Base-by-base conservation (phyloP, 2,113 vertebrate genomes). In the Climacteris rufus region DNA sequence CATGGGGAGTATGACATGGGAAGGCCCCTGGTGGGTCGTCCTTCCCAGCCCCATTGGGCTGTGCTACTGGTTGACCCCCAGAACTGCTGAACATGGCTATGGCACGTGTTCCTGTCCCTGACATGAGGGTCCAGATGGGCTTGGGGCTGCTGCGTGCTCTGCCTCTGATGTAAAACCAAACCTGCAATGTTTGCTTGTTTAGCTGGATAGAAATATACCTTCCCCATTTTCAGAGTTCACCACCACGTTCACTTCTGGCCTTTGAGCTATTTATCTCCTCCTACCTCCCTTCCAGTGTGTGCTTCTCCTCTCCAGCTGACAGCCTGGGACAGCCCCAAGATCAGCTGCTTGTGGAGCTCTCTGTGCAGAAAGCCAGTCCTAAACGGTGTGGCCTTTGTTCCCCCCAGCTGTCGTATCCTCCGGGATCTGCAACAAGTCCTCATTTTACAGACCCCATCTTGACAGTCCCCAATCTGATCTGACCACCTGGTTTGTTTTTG, bases 401-500 rank as follows among this genome's bases (percentile, higher is more conserved):
- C n/a, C 87, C 88, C 23, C 96, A 96, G 93, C 96, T 96, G 96
- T 94, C 86, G 8, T 27, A 81, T 93, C 94, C 83, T 90, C 64
- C 13, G 1, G 87, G 90, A 93, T 95, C 95, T 33, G 94, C 93
- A 96, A 94, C 96, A 96, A 95, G 96, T 94, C 93, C 95, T 94
- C 16, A 1, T 89, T 91, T 84, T 95, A 57, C 74, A 93, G 89
- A 87, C 71, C 87, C 89, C 9, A 2, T 96, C 96, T 90, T 97
- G 96, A 93, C 97, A 96, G 89, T 89, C 95, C 89, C 86, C 96
- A 93, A 31, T 95, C 93, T 95, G 96, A 97, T 97, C 90, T 95
- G 93, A 97, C 97, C 97, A 97, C 97, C 97, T 97, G 97, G 95
- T 97, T 97, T 94, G 89, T 95, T 97, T 98, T 92, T 93, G 96